Evolutionary conservation across 2,797 vertebrate genomes (phyloP).

Genomic region (Orientallactaga sibirica): DNA sequence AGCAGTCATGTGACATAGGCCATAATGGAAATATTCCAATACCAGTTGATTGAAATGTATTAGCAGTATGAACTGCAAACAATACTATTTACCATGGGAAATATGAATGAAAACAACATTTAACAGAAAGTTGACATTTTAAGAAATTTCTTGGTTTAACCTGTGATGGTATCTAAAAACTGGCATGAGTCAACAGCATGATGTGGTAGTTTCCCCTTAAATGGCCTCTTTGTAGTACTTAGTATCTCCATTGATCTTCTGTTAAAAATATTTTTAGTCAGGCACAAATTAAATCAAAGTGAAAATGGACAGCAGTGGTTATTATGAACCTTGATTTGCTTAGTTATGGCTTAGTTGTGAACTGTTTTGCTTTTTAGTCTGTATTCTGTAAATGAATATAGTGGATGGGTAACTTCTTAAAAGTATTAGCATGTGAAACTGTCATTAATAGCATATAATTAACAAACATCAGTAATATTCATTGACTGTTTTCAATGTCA

Average conservation of each 20-base stretch:
- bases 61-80: background rate
- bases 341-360: background rate
- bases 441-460: background rate
- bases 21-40: no score
- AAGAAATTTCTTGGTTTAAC: background rate
- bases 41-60: no score
- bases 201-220: background rate
- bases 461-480: background rate
- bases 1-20: no score
- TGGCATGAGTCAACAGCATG: background rate
- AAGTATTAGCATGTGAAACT: background rate
- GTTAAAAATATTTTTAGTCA: background rate
- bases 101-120: background rate
- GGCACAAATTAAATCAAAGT: background rate
- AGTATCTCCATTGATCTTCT: background rate
- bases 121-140: conserved; percentile 20
- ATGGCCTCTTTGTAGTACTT: background rate
- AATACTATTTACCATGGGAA: background rate
- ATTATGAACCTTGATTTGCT: background rate
- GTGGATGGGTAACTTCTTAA: conserved; percentile 5
- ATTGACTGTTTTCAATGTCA: background rate
- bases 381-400: conserved; percentile 46
- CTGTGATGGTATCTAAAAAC: background rate
- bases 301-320: background rate
- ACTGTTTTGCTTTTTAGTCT: background rate